Evolutionary conservation across 2,888 invertebrate genomes (phyloP), one percentile per base, ranked within the genome.

Genomic region (Brassicogethes aeneus): DNA sequence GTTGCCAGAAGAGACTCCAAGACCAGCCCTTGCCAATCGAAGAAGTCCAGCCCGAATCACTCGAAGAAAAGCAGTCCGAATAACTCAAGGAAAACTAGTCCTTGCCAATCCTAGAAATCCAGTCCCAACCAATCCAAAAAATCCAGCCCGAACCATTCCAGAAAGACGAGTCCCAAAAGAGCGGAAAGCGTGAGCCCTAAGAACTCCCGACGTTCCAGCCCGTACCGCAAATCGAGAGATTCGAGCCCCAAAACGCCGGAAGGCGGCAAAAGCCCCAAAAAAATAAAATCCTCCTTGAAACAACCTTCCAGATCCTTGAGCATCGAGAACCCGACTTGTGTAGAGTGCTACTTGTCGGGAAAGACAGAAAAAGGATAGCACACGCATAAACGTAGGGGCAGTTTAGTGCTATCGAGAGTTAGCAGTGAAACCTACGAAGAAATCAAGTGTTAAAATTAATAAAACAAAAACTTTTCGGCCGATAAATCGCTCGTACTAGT

Each of bases 271-370:
- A 58, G 59, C 45, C 60, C 62, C 10, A 60, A 56, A 51, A 59
- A 56, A 46, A 59, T 64, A 5, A 65, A 66, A 50, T 66, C 66
- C 34, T 66, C 66, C 34, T 48, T 67, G 44, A 68, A 67, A 45
- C 61, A 62, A 41, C 54, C 59, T 15, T 59, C 75, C 42, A 72
- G 75, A 36, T 76, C 77, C 10, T 70, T 76, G 55, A 77, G 76
- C 48, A 76, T 82, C 41, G 82, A 82, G 48, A 77, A 80, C 43
- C 79, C 81, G 35, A 81, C 82, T 16, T 84, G 83, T 68, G 81
- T 82, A 53, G 82, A 83, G 59, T 84, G 83, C 60, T 76, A 82
- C 65, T 74, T 82, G 33, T 80, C 81, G 42, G 75, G 75, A 41
- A 78, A 78, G 59, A 70, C 55, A 14, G 66, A 68, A 32, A 65